Percentiles rank a stretch among this genome's conserved stretches.
Evolutionary conservation across 2,797 vertebrate genomes (phyloP).

Genomic region (Scomberomorus guttatus): DNA sequence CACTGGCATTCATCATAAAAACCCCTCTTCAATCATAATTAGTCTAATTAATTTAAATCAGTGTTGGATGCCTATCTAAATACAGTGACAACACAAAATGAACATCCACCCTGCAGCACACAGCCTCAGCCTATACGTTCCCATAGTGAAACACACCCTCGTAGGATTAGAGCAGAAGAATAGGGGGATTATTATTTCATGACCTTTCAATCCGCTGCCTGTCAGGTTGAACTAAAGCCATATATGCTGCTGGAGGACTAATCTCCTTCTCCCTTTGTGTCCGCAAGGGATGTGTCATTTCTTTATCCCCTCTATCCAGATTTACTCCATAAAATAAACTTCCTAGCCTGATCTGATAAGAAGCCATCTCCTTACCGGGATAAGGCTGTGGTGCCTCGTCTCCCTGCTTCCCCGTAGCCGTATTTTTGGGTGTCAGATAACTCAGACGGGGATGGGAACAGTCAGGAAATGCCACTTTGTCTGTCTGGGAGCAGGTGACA

Average conservation of each 20-base stretch:
- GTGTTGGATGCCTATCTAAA: conserved; percentile 82
- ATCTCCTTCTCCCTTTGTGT: conserved; percentile 86
- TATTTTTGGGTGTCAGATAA: conserved; percentile 85
- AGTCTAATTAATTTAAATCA: conserved; percentile 85
- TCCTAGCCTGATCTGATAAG: conserved; percentile 85
- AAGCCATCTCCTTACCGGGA: conserved; percentile 84
- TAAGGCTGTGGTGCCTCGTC: conserved; percentile 77
- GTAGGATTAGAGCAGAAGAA: conserved; percentile 85
- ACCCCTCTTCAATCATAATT: conserved; percentile 83
- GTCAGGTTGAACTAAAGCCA: conserved; percentile 87
- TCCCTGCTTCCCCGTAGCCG: conserved; percentile 72
- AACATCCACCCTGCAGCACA: conserved; percentile 79
- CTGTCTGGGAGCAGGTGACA: conserved; percentile 82
- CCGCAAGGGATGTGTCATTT: conserved; percentile 86
- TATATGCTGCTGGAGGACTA: conserved; percentile 86
- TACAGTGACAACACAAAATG: conserved; percentile 80
- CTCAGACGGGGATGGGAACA: conserved; percentile 81
- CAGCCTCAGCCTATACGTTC: conserved; percentile 79
- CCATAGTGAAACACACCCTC: conserved; percentile 85
- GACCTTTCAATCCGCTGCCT: conserved; percentile 87
- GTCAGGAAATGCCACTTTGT: conserved; percentile 85
- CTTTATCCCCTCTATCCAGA: conserved; percentile 87
- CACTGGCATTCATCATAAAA: conserved; percentile 86
- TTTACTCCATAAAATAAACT: conserved; percentile 87
- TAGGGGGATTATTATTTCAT: conserved; percentile 87